phyloP scores from a whole-genome alignment of 64 coral and sea anemone genomes.

The Pocillopora verrucosa region DNA sequence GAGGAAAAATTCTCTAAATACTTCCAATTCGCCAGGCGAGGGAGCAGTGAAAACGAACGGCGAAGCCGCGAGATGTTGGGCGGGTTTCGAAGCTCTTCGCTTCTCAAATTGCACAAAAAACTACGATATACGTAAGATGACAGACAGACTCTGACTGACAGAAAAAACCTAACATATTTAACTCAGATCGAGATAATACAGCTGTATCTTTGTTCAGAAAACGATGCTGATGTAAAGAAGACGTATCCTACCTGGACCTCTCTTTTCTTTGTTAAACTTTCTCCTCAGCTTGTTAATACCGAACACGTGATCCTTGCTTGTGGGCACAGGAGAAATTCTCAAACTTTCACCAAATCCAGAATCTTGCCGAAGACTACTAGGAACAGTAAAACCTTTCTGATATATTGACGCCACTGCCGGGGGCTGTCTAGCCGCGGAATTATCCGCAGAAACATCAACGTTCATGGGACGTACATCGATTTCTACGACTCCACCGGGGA shows the following conservation, averaged over 20 bases:
- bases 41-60: no score
- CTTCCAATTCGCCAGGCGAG: no score
- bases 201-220: neutral
- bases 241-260: neutral
- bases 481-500: constrained; percentile 36
- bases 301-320: neutral
- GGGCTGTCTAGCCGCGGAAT: neutral
- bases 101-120: no score
- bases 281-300: neutral
- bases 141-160: no score
- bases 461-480: neutral
- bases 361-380: constrained; percentile 11
- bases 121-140: no score
- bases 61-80: no score
- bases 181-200: no score
- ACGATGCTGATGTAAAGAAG: neutral
- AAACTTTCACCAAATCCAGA: constrained; percentile 60
- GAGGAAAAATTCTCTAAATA: no score
- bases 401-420: constrained; percentile 50
- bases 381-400: neutral
- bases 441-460: neutral
- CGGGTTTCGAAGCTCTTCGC: no score
- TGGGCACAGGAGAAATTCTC: neutral
- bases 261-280: constrained; percentile 14
- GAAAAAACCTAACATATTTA: no score